A percentile compares a stretch with the other conserved stretches of the same genome.
Evolutionary conservation across 2,797 vertebrate genomes (phyloP).

Genomic region (Sciaenops ocellatus): DNA sequence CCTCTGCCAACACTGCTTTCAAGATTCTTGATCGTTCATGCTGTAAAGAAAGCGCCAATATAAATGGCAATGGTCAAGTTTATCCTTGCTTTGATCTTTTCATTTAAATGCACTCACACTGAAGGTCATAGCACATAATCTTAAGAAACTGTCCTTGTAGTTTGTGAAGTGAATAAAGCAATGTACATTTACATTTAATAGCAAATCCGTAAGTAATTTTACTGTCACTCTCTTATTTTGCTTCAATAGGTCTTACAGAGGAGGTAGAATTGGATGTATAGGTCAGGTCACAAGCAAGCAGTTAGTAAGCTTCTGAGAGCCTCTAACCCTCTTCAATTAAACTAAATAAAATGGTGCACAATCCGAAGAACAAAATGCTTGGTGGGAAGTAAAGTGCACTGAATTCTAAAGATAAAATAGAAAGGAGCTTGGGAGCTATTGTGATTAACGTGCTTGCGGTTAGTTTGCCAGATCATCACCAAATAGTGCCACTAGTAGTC

Average conservation of each 20-base stretch:
- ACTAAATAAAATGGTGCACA: background rate
- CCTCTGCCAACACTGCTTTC: background rate
- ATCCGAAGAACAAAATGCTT: background rate
- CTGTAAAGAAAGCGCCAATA: background rate
- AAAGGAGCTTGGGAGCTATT: background rate
- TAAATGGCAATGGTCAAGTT: background rate
- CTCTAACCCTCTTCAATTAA: background rate
- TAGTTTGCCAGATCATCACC: background rate
- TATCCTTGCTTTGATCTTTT: background rate
- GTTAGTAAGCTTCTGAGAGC: background rate
- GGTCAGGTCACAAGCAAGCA: background rate
- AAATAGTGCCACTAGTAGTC: background rate
- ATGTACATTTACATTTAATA: background rate
- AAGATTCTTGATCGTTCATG: background rate
- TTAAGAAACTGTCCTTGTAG: background rate
- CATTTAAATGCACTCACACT: background rate
- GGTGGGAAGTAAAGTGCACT: background rate
- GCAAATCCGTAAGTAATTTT: background rate
- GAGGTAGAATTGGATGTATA: background rate
- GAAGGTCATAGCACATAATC: background rate
- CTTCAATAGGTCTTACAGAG: background rate
- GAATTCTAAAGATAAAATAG: background rate
- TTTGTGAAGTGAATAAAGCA: constrained; percentile 1
- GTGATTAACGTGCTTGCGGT: background rate
- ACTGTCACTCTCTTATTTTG: background rate